A percentile compares a stretch with the other conserved stretches of the same genome.
These are phyloP conservation scores for Falco peregrinus DNA, from an alignment of 2,797 vertebrate genomes.

Conservation along the genomic window DNA sequence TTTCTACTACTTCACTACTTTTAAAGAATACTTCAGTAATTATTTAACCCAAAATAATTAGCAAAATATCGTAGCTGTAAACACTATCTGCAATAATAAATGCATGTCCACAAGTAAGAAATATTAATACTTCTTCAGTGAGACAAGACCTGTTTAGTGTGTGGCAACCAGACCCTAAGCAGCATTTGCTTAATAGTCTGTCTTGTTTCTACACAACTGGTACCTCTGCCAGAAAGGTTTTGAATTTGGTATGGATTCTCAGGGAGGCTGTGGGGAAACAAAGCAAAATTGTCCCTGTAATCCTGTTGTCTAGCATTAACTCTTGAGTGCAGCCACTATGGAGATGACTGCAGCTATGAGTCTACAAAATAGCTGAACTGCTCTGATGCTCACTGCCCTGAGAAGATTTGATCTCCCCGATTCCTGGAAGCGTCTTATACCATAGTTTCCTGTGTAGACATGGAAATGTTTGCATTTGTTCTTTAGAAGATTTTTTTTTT, in stretches of 20 bases:
- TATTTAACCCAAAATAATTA: neutral
- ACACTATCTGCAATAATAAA: conserved; percentile 14
- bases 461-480: neutral
- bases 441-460: neutral
- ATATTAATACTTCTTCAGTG: neutral
- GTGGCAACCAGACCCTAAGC: neutral
- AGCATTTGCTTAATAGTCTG: neutral
- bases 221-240: neutral
- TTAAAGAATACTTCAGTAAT: neutral
- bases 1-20: neutral
- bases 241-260: neutral
- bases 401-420: neutral
- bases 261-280: neutral
- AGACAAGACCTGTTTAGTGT: neutral
- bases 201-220: neutral
- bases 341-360: neutral
- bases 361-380: neutral
- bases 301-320: neutral
- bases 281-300: neutral
- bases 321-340: neutral
- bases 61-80: neutral
- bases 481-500: neutral
- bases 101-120: neutral
- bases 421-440: neutral
- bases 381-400: neutral